Conservation (phyloP, 2,113 vertebrate genomes). For the Leptocoma aspasia region DNA sequence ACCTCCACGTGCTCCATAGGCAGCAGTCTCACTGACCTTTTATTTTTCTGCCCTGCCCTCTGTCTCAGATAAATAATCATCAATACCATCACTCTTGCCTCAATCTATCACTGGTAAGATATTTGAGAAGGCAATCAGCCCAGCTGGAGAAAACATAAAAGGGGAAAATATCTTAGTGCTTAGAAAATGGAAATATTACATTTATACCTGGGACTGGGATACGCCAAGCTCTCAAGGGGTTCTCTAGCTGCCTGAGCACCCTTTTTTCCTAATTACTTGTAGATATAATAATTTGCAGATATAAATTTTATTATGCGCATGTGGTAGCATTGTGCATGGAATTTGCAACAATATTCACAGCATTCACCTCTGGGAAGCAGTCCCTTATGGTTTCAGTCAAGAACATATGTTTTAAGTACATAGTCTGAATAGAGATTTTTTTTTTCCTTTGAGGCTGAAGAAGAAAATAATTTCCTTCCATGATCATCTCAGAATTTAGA, state of each 20-base stretch:
- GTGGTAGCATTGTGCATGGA: background rate
- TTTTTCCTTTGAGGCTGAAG: background rate
- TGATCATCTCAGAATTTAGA: background rate
- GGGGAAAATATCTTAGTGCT: background rate
- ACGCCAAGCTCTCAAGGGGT: fast-evolving
- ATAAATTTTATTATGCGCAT: background rate
- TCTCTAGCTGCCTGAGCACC: background rate
- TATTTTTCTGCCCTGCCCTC: background rate
- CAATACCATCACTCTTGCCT: background rate
- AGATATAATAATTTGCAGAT: background rate
- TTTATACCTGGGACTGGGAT: background rate
- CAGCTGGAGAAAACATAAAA: background rate
- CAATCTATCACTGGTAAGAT: background rate
- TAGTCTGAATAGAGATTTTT: background rate
- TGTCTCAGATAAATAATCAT: background rate
- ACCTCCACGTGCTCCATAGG: fast-evolving
- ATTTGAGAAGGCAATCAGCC: background rate
- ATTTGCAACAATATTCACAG: background rate
- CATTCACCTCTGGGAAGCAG: background rate
- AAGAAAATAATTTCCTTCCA: background rate
- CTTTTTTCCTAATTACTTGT: background rate
- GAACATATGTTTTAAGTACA: background rate
- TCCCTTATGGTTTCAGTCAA: background rate
- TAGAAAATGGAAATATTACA: fast-evolving
- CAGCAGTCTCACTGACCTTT: background rate